These are phyloP conservation scores for Pangasius djambal DNA, from an alignment of 2,797 vertebrate species.

Conservation along the genomic window DNA sequence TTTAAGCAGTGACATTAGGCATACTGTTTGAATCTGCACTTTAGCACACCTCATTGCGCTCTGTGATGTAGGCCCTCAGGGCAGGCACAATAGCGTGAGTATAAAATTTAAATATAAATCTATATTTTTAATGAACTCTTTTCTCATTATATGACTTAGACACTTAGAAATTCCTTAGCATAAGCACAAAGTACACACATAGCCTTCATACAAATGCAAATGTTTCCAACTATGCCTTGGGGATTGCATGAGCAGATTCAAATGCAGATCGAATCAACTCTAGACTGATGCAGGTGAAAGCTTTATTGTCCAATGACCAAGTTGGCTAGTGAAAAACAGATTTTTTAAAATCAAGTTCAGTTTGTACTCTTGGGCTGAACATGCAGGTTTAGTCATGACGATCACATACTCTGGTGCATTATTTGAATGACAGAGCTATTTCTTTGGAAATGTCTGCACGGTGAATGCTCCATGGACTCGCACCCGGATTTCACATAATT, in stretches of 20 bases:
- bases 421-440: conserved; percentile 21
- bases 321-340: conserved; percentile 18
- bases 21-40: conserved; percentile 14
- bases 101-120: conserved; percentile 12
- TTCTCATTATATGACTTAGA: conserved; percentile 11
- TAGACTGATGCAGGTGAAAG: conserved; percentile 36
- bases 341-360: not conserved
- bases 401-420: not conserved
- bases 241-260: conserved; percentile 46
- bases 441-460: conserved; percentile 6
- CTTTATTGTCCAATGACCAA: conserved; percentile 36
- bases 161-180: not conserved
- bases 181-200: not conserved
- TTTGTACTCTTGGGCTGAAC: not conserved
- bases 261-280: conserved; percentile 44
- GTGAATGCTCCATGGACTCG: not conserved
- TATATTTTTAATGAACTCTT: conserved; percentile 37
- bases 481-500: conserved; percentile 4
- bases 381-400: not conserved
- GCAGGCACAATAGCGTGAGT: not conserved
- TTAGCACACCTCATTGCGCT: conserved; percentile 15
- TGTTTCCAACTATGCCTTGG: conserved; percentile 42
- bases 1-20: conserved; percentile 23
- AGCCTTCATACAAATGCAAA: conserved; percentile 43
- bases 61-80: conserved; percentile 7